phyloP scores from a whole-genome alignment of 2,797 vertebrate genomes.

The Hephaestus fuliginosus region DNA sequence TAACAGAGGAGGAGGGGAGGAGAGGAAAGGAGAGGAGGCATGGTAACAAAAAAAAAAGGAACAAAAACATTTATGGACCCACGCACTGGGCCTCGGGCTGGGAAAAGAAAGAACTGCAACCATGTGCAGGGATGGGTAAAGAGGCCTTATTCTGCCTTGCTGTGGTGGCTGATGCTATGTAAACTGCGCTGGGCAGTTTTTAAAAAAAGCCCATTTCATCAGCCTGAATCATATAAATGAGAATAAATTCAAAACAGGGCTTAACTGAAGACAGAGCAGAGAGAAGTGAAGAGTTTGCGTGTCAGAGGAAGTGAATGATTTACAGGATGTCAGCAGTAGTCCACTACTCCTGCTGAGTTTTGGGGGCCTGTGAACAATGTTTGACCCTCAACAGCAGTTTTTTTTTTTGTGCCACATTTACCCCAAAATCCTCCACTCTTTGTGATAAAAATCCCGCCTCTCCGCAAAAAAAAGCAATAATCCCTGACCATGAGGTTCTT shows the following conservation, averaged over 20 bases:
- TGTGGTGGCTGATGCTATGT: constrained; percentile 14
- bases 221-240: constrained; percentile 21
- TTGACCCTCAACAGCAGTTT: constrained; percentile 39
- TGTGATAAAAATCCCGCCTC: constrained; percentile 25
- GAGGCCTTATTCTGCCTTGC: constrained; percentile 15
- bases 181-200: constrained; percentile 4
- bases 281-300: constrained; percentile 13
- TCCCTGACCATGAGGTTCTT: not conserved
- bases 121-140: constrained; percentile 53
- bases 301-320: constrained; percentile 56
- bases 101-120: constrained; percentile 60
- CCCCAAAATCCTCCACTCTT: not conserved
- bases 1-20: constrained; percentile 47
- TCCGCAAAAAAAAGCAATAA: not conserved
- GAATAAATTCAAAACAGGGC: constrained; percentile 13
- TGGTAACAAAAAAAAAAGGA: constrained; percentile 49
- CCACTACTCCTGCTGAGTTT: constrained; percentile 45
- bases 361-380: constrained; percentile 59
- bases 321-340: constrained; percentile 63
- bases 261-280: constrained; percentile 18
- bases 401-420: constrained; percentile 16
- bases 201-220: constrained; percentile 26
- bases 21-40: constrained; percentile 34
- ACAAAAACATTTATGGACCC: constrained; percentile 73
- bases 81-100: constrained; percentile 69